These are phyloP conservation scores for Tuta absoluta DNA, from an alignment of 2,888 invertebrate species.

Conservation along the genomic window DNA sequence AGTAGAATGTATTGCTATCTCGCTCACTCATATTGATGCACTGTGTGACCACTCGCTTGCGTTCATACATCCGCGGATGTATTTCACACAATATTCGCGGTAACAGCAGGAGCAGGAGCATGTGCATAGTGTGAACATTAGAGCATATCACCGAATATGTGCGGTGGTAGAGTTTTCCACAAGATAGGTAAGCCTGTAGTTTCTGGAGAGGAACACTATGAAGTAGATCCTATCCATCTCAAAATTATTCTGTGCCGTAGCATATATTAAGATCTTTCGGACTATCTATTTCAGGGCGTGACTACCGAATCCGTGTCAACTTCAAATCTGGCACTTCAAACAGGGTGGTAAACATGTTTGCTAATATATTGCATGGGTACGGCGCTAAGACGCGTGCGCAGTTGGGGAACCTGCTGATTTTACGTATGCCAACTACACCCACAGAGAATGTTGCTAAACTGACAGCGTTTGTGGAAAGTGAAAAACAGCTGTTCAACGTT, in stretches of 20 bases:
- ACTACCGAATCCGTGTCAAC: slow-evolving; percentile 54
- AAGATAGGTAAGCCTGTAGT: too few species aligned
- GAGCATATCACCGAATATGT: too few species aligned
- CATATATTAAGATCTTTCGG: background rate
- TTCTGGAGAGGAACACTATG: too few species aligned
- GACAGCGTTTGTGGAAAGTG: slow-evolving; percentile 49
- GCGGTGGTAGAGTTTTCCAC: too few species aligned
- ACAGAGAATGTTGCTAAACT: slow-evolving; percentile 53
- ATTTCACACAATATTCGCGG: too few species aligned
- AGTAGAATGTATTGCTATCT: too few species aligned
- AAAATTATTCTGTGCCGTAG: too few species aligned
- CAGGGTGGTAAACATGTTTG: background rate
- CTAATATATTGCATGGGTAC: background rate
- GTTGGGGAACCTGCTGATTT: slow-evolving; percentile 33
- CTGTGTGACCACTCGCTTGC: too few species aligned
- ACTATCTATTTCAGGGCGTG: slow-evolving; percentile 44
- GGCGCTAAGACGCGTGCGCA: background rate
- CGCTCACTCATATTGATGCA: too few species aligned
- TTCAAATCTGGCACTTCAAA: slow-evolving; percentile 41
- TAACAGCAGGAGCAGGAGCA: too few species aligned
- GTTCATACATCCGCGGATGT: too few species aligned
- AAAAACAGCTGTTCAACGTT: slow-evolving; percentile 53
- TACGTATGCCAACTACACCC: slow-evolving; percentile 58
- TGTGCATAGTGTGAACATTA: too few species aligned
- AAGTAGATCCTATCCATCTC: background rate